Evolutionary conservation across 2,888 invertebrate genomes (phyloP).

Genomic region (Drosophila nr. medialis): DNA sequence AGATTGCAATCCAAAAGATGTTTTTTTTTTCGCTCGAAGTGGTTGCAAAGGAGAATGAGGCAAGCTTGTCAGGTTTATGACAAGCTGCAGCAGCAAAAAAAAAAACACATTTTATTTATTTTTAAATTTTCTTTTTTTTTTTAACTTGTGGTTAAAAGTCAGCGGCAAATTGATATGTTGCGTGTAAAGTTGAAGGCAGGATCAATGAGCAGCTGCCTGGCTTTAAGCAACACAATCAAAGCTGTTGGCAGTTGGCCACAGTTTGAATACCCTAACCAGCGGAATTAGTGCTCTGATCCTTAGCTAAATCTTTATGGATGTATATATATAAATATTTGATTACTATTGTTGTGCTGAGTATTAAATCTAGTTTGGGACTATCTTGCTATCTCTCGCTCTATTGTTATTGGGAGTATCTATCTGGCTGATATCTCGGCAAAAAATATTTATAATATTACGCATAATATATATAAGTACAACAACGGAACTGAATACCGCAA

Average conservation of each 20-base stretch:
- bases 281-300: background rate
- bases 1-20: conserved; percentile 59
- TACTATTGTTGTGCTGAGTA: background rate
- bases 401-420: background rate
- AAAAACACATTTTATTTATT: conserved; percentile 10
- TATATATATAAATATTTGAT: background rate
- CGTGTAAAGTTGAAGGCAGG: conserved; percentile 27
- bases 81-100: conserved; percentile 29
- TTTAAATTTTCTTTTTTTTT: conserved; percentile 1
- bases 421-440: background rate
- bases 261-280: conserved; percentile 3
- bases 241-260: background rate
- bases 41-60: conserved; percentile 16
- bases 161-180: conserved; percentile 59
- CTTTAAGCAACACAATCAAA: conserved; percentile 9
- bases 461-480: too few relatives aligned
- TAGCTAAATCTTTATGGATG: fast-evolving
- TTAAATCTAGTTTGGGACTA: background rate
- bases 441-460: too few relatives aligned
- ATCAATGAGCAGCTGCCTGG: conserved; percentile 26
- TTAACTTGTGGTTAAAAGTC: conserved; percentile 44
- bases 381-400: background rate
- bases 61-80: conserved; percentile 66
- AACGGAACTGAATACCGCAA: too few relatives aligned
- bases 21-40: conserved; percentile 38